These are phyloP conservation scores for Brachionichthys hirsutus DNA, from an alignment of 2,113 vertebrate genomes.

Conservation along the genomic window DNA sequence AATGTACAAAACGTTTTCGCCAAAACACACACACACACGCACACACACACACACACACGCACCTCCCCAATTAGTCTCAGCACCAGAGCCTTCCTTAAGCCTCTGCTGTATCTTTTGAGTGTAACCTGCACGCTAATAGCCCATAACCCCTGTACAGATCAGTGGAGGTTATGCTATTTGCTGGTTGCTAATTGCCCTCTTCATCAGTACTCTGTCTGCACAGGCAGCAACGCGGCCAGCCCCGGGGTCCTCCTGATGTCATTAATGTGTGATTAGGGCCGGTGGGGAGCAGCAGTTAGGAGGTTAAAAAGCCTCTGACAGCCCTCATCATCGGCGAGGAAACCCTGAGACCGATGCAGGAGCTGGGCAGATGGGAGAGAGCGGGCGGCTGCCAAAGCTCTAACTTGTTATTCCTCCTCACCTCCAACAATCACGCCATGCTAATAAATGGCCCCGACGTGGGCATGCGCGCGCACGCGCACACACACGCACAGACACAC, in stretches of 20 bases:
- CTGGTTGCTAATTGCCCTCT: slow-evolving; percentile 73
- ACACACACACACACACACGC: slow-evolving; percentile 21
- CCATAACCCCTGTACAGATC: slow-evolving; percentile 65
- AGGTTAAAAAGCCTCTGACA: slow-evolving; percentile 99
- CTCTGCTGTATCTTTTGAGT: slow-evolving; percentile 52
- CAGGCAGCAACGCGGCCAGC: slow-evolving; percentile 92
- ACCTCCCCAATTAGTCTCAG: slow-evolving; percentile 48
- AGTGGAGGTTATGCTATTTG: slow-evolving; percentile 68
- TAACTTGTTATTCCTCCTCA: slow-evolving; percentile 97
- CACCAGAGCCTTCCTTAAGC: slow-evolving; percentile 61
- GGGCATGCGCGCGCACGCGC: slow-evolving; percentile 77
- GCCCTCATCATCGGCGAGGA: slow-evolving; percentile 94
- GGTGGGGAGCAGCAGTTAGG: slow-evolving; percentile 98
- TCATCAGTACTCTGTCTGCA: slow-evolving; percentile 87
- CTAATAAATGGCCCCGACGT: slow-evolving; percentile 92
- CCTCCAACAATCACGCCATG: slow-evolving; percentile 91
- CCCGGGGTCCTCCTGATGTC: slow-evolving; percentile 95
- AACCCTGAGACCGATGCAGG: slow-evolving; percentile 95
- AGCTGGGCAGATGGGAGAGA: slow-evolving; percentile 94
- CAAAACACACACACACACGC: not conserved
- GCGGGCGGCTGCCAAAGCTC: slow-evolving; percentile 90
- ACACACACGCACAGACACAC: slow-evolving; percentile 13
- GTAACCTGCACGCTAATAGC: slow-evolving; percentile 68
- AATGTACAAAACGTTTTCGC: not conserved
- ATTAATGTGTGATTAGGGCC: slow-evolving; percentile 99